These are phyloP conservation scores for Deilephila porcellus DNA, from an alignment of 2,888 invertebrate species.

Conservation along the genomic window DNA sequence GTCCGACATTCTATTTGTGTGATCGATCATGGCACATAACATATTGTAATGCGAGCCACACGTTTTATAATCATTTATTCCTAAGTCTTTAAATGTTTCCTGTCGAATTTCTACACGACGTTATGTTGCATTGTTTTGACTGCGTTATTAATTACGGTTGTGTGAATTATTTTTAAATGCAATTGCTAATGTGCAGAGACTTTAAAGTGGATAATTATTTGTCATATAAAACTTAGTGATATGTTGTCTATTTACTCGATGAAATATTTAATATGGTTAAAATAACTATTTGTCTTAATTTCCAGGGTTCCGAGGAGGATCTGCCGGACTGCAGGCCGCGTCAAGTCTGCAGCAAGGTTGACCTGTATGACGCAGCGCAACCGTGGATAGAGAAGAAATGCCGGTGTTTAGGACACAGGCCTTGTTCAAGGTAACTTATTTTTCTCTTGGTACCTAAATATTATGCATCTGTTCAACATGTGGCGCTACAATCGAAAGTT, in stretches of 20 bases:
- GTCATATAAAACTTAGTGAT: no score
- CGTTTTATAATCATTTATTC: constrained; percentile 26
- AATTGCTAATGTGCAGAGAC: not conserved
- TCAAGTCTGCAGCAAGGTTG: constrained; percentile 94
- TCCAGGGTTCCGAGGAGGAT: constrained; percentile 91
- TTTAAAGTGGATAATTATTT: not conserved
- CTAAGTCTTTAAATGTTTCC: constrained; percentile 25
- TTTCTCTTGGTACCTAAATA: not conserved
- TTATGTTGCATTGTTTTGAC: constrained; percentile 20
- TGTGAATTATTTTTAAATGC: constrained; percentile 14
- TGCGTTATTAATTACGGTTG: constrained; percentile 4
- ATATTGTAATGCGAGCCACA: constrained; percentile 26
- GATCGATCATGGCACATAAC: constrained; percentile 17
- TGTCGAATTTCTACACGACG: constrained; percentile 25
- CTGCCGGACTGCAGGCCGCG: constrained; percentile 91
- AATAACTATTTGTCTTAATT: constrained; percentile 43
- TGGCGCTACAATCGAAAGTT: no score
- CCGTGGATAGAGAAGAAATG: constrained; percentile 96
- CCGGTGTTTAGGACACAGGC: constrained; percentile 88
- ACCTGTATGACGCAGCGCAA: constrained; percentile 89
- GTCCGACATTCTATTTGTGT: constrained; percentile 9
- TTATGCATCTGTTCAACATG: not conserved
- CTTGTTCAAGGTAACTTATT: constrained; percentile 86
- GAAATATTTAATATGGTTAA: not conserved
- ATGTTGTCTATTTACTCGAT: no score